Conservation (phyloP, 2,113 vertebrate species). For the Lepus europaeus region DNA sequence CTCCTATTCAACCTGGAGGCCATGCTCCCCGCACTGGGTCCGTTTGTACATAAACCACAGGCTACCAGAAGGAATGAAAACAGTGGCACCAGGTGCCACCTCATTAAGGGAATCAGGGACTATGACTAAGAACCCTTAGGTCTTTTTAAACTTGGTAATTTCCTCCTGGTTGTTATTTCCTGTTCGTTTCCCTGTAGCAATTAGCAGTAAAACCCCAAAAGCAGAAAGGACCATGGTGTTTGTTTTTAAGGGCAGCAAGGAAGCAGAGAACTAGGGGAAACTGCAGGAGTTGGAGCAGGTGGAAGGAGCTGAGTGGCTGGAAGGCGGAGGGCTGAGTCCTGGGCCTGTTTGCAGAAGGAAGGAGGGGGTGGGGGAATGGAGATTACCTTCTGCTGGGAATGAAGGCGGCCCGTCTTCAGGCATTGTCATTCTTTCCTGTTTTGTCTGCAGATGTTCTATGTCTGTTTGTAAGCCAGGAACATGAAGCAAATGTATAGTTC, state of each 20-base stretch:
- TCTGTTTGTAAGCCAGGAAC: slow-evolving; percentile 53
- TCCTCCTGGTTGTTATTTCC: slow-evolving; percentile 77
- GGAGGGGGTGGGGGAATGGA: not conserved
- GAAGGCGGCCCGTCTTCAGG: not conserved
- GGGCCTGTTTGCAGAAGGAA: slow-evolving; percentile 27
- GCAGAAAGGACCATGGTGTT: slow-evolving; percentile 47
- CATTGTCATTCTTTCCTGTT: slow-evolving; percentile 61
- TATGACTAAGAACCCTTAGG: not conserved
- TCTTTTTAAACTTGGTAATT: slow-evolving; percentile 54
- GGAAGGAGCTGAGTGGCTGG: not conserved
- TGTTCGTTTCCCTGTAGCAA: slow-evolving; percentile 53
- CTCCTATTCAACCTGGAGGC: not conserved
- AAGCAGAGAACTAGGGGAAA: slow-evolving; percentile 6
- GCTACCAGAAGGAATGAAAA: not conserved
- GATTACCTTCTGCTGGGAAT: not conserved
- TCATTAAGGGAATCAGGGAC: not conserved
- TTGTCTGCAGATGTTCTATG: slow-evolving; percentile 11
- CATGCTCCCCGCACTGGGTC: not conserved
- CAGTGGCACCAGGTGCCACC: not conserved
- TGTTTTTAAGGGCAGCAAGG: slow-evolving; percentile 63
- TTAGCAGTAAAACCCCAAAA: slow-evolving; percentile 62
- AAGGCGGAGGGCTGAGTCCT: not conserved
- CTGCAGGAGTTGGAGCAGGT: not conserved
- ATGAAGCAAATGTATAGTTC: not conserved
- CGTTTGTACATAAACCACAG: not conserved